These are phyloP conservation scores for Pogonocichla stellata DNA, from an alignment of 2,113 vertebrate genomes.

Conservation along the genomic window DNA sequence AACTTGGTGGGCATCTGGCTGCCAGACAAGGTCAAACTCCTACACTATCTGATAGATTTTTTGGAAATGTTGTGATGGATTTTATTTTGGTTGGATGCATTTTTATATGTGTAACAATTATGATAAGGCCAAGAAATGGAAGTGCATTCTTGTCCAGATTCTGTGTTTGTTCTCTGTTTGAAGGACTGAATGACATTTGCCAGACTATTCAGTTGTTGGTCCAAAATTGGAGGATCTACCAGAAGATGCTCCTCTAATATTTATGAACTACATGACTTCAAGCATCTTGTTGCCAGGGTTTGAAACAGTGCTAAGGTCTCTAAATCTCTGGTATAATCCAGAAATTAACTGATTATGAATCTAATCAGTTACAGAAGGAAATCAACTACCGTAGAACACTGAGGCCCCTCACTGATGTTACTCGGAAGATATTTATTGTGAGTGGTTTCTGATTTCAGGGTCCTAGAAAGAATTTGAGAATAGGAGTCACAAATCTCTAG, in stretches of 20 bases:
- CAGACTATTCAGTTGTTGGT: neutral
- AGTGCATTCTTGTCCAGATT: neutral
- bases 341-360: neutral
- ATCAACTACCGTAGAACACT: neutral
- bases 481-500: neutral
- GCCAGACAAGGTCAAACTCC: neutral
- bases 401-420: neutral
- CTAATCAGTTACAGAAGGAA: neutral
- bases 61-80: neutral
- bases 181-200: neutral
- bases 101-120: neutral
- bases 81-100: neutral
- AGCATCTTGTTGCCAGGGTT: neutral
- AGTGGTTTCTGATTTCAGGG: neutral
- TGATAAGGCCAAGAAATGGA: neutral
- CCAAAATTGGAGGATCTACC: neutral
- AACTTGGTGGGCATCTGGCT: neutral
- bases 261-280: neutral
- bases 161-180: neutral
- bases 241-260: neutral
- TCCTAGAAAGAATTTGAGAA: neutral
- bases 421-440: neutral
- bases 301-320: neutral
- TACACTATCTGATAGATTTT: neutral
- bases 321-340: neutral